Evolutionary conservation across 2,113 vertebrate species (phyloP), one percentile per base, ranked within the genome.

Genomic region (Herpailurus yagouaroundi): DNA sequence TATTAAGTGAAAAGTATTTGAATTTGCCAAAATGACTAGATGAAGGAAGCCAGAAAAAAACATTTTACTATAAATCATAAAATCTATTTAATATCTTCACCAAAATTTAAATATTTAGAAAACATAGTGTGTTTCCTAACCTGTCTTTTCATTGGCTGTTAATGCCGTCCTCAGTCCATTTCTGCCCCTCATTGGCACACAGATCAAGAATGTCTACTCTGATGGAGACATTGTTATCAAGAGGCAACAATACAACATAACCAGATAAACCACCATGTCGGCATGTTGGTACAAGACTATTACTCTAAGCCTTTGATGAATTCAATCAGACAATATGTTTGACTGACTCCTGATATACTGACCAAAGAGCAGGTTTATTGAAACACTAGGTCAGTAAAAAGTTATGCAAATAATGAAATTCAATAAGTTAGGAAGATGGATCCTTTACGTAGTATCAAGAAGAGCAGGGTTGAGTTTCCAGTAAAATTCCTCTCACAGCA

Each of bases 1-100:
- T 81, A 91, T 79, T 80, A 97, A 89, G 25, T 92, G 55, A 82
- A 94, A 96, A 77, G 8, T 74, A 94, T 64, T 86, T 50, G 50
- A 89, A 57, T 89, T 74, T 96, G 19, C 38, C 60, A 91, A 90
- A 90, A 96, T 85, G 13, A 89, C 63, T 82, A 41, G 52, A 88
- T 45, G 52, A 85, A 83, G 25, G 60, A 95, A 96, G 50, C n/a
- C 11, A 41, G 50, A 23, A 60, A 95, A 86, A 94, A 77, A 9
- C 14, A 41, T 38, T 95, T 92, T 60, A 55, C 25, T 74, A 81
- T 91, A 80, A 91, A 74, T 41, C 80, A 23, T 68, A 80, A 93
- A 88, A 89, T 84, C n/a, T 55, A 33, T 45, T 82, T 81, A 80
- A 16, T 73, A 82, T 41, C 11, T 80, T 27, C 10, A 87, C 31